phyloP scores from a whole-genome alignment of 2,797 vertebrate species.

The Poecilia velifera region DNA sequence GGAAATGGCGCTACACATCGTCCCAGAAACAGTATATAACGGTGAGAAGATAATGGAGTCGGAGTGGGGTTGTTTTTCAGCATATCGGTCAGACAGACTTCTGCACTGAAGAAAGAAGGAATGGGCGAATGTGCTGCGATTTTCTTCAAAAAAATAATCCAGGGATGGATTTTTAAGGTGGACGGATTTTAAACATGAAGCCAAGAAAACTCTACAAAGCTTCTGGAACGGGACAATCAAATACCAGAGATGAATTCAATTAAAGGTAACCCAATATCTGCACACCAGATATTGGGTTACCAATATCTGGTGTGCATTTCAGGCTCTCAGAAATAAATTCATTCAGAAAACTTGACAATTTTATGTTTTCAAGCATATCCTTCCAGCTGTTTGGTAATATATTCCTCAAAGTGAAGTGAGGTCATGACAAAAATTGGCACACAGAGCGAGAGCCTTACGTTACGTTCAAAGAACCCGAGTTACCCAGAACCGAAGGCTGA shows the following conservation, averaged over 20 bases:
- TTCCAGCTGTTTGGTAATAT: background rate
- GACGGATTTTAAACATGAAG: background rate
- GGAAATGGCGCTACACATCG: background rate
- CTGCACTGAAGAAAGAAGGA: background rate
- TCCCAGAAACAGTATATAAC: no score
- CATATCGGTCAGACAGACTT: background rate
- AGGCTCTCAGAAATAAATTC: background rate
- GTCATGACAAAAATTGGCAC: background rate
- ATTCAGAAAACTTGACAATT: background rate
- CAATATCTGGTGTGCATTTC: background rate
- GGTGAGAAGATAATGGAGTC: background rate
- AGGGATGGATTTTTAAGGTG: background rate
- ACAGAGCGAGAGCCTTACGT: conserved; percentile 26
- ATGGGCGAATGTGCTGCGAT: background rate
- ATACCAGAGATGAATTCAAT: background rate
- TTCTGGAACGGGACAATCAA: background rate
- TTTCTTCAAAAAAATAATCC: background rate
- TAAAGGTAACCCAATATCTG: no score
- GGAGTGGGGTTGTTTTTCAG: background rate
- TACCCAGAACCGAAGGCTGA: conserved; percentile 42
- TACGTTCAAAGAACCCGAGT: conserved; percentile 37
- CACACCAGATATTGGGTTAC: no score
- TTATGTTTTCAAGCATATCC: background rate
- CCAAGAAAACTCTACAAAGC: background rate
- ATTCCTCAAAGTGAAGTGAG: background rate